phyloP scores from a whole-genome alignment of 1,140 invertebrate genomes.

The Diabrotica virgifera region DNA sequence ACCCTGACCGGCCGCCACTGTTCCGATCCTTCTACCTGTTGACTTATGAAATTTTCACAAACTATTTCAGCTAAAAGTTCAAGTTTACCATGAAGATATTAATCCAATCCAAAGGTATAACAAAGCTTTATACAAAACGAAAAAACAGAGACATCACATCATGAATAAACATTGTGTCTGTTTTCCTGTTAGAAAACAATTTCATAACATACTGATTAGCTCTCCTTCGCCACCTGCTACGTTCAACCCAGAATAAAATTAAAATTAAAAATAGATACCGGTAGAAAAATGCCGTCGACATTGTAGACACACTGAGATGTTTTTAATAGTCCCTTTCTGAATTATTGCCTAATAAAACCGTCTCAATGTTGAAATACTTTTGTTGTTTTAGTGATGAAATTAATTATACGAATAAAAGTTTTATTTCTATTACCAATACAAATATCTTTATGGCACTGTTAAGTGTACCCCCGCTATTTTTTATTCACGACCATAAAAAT shows the following conservation, averaged over 20 bases:
- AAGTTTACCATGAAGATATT: too few relatives aligned
- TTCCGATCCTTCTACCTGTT: too few relatives aligned
- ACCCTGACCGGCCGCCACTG: too few relatives aligned
- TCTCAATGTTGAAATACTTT: constrained; percentile 26
- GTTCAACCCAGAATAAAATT: constrained; percentile 23
- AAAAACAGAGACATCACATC: too few relatives aligned
- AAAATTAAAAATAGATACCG: constrained; percentile 19
- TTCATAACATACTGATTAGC: not conserved
- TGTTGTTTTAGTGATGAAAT: constrained; percentile 23
- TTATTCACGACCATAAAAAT: constrained; percentile 10
- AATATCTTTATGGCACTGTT: constrained; percentile 10
- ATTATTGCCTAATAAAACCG: constrained; percentile 26
- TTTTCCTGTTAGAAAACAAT: too few relatives aligned
- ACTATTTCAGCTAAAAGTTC: too few relatives aligned
- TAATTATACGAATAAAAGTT: constrained; percentile 25
- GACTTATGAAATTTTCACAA: too few relatives aligned
- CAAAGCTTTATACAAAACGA: too few relatives aligned
- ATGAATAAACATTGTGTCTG: too few relatives aligned
- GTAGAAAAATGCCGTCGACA: constrained; percentile 10
- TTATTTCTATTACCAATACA: constrained; percentile 19
- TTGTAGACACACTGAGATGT: constrained; percentile 15
- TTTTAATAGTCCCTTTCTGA: constrained; percentile 21
- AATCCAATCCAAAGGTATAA: too few relatives aligned
- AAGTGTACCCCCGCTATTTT: constrained; percentile 12
- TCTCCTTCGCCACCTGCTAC: constrained; percentile 26